Percentiles rank a stretch among this genome's conserved stretches.
Evolutionary conservation across 1,140 invertebrate species (phyloP).

Genomic region (Melanaphis sacchari): DNA sequence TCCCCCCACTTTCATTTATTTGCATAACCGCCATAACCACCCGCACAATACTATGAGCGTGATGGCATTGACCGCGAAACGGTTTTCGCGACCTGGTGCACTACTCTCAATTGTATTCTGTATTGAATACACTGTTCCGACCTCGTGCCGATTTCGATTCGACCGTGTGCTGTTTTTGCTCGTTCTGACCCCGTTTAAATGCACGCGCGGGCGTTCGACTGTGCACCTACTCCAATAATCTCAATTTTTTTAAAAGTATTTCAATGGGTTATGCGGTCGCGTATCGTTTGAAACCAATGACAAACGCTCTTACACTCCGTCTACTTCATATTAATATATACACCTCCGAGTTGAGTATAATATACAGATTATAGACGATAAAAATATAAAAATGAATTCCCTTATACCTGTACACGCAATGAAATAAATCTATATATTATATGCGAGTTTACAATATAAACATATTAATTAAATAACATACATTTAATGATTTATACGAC

Average conservation of each 20-base stretch:
- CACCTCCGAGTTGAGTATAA: neutral
- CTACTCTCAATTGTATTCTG: neutral
- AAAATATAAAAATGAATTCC: neutral
- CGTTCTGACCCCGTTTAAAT: neutral
- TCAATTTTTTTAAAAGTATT: neutral
- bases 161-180: neutral
- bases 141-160: slow-evolving; percentile 14
- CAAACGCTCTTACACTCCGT: neutral
- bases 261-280: neutral
- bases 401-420: neutral
- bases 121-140: neutral
- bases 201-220: neutral
- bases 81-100: neutral
- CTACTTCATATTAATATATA: neutral
- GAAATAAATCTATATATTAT: neutral
- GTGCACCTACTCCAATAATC: neutral
- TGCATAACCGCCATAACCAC: too few relatives aligned
- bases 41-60: too few relatives aligned
- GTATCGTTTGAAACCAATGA: neutral
- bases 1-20: too few relatives aligned
- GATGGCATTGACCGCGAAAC: slow-evolving; percentile 11
- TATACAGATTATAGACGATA: neutral
- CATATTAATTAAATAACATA: too few relatives aligned
- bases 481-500: too few relatives aligned
- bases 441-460: too few relatives aligned